Evolutionary conservation across 2,113 vertebrate species (phyloP), one percentile per base, ranked within the genome.

Genomic region (Eudyptes chrysolophus): DNA sequence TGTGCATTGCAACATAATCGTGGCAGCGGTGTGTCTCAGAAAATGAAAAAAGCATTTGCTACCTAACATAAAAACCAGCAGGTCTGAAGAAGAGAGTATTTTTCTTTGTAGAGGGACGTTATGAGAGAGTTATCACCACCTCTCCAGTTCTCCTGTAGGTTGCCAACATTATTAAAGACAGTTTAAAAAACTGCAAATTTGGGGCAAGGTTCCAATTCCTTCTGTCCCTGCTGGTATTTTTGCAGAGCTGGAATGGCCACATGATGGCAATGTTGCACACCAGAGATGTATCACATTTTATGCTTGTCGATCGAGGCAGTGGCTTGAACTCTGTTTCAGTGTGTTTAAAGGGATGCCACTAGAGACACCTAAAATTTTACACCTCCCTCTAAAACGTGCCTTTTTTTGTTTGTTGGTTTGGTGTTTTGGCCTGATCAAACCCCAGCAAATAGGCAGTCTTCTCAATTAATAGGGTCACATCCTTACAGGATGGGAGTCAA

Each of bases 181-280:
- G 4, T 16, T 55, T 21, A 1, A 27, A 62, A 85, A 57, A 22
- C 29, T 38, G 61, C 21, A 27, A 9, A 15, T 24, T 0, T 2
- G 40, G 25, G 27, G 7, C 18, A 16, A 34, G 2, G 6, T 55
- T 78, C 27, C 6, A 2, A 6, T 14, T 34, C 25, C 17, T 12
- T 7, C 48, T 13, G 30, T 34, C 29, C 2, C 27, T 2, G 40
- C 21, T 16, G 65, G 17, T 46, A 15, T 14, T 77, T 60, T 10
- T 48, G 87, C 71, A 38, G 66, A 29, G 52, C 5, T 52, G 70
- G n/a, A 38, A 21, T 11, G 72, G 69, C 94, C 96, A 8, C 93
- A 26, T 1, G 96, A 70, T 82, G 96, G 94, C 96, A 94, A 82
- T 89, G 78, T 87, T 94, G 84, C 29, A 78, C 71, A 16, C 62